Conservation (phyloP, 2,888 invertebrate genomes). For the Lycocerus yunnanus region DNA sequence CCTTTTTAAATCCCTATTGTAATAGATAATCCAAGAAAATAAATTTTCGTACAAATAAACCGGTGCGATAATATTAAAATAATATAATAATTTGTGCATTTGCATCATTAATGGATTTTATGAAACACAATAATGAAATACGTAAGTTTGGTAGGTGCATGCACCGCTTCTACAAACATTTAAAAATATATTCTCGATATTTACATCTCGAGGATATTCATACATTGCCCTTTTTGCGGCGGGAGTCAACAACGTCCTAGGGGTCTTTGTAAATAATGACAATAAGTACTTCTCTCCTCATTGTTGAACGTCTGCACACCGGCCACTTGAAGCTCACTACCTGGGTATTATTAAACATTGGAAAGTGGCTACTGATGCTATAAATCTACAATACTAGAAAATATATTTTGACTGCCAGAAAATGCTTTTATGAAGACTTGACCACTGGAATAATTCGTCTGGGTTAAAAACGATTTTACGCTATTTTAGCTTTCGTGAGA, state of each 20-base stretch:
- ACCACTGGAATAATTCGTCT: slow-evolving; percentile 18
- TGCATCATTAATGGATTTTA: too few relatives aligned
- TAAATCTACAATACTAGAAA: slow-evolving; percentile 25
- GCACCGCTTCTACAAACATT: not conserved
- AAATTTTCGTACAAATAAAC: not conserved
- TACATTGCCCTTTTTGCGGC: slow-evolving; percentile 36
- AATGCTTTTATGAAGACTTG: slow-evolving; percentile 8
- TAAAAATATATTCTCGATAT: slow-evolving; percentile 10
- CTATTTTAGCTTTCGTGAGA: not conserved
- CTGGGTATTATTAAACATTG: slow-evolving; percentile 34
- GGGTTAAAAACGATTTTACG: slow-evolving; percentile 16
- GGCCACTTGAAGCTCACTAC: slow-evolving; percentile 36
- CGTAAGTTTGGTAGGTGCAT: too few relatives aligned
- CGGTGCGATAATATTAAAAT: not conserved
- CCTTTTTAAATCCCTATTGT: slow-evolving; percentile 25
- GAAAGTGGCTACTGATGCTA: slow-evolving; percentile 30
- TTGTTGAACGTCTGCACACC: slow-evolving; percentile 38
- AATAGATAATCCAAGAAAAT: slow-evolving; percentile 12
- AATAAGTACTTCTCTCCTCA: slow-evolving; percentile 28
- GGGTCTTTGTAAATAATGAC: slow-evolving; percentile 38
- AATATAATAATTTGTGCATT: not conserved
- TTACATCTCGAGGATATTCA: slow-evolving; percentile 29
- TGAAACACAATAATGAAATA: too few relatives aligned
- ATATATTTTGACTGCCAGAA: slow-evolving; percentile 29
- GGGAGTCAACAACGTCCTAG: slow-evolving; percentile 40